These are phyloP conservation scores for Teleopsis dalmanni DNA, from an alignment of 1,140 invertebrate genomes.

Conservation along the genomic window DNA sequence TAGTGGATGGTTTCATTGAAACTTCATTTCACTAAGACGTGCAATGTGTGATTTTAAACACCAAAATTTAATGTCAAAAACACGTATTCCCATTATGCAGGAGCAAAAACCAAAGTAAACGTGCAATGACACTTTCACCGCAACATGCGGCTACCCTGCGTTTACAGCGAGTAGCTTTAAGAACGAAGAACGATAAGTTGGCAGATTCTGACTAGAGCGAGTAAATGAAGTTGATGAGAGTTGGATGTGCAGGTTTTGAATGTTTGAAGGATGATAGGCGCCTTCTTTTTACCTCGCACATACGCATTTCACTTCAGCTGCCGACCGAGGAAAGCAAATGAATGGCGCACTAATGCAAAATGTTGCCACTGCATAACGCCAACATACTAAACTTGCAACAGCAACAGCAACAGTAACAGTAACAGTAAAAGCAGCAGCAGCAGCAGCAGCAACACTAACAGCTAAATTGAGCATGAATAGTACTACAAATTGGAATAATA, in stretches of 20 bases:
- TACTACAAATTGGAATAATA: constrained; percentile 13
- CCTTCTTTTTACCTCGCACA: no score
- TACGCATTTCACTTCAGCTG: no score
- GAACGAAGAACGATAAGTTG: no score
- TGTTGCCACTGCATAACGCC: background rate
- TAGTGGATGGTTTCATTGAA: background rate
- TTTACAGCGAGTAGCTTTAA: no score
- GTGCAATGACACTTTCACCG: constrained; percentile 9
- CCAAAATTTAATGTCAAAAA: constrained; percentile 9
- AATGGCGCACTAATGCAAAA: constrained; percentile 5
- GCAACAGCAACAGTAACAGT: background rate
- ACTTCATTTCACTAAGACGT: background rate
- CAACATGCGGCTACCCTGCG: no score
- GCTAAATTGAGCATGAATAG: constrained; percentile 11
- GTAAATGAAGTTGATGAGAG: no score
- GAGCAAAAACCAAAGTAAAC: background rate
- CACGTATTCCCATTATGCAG: constrained; percentile 8
- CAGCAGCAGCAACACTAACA: constrained; percentile 5
- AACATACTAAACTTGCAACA: background rate
- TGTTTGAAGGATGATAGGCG: no score
- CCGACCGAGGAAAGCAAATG: no score
- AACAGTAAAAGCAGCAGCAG: constrained; percentile 1
- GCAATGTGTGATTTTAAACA: constrained; percentile 9
- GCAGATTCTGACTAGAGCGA: no score
- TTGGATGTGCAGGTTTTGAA: no score